Evolutionary conservation across 1,140 invertebrate genomes (phyloP), one percentile per base, ranked within the genome.

Genomic region (Achroia grisella): DNA sequence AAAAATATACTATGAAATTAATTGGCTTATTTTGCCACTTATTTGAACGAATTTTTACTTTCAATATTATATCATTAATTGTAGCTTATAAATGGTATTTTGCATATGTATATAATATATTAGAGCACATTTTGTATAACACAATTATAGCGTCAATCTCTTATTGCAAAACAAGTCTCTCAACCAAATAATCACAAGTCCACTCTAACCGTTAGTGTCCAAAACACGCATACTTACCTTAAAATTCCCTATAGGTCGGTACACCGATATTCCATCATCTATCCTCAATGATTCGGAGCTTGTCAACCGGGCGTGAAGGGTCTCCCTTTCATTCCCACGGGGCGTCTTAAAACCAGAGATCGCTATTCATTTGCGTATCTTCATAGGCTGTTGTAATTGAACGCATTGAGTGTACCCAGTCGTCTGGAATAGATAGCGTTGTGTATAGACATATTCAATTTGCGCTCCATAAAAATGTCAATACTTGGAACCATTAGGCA

Each of bases 261-360:
- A 62, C 62, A 59, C 31, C 51, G 53, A 59, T 65, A 69, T 62
- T 65, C 62, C 62, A 69, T 65, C 65, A 69, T 68, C 52, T 57
- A 37, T 35, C 42, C 37, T 51, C 57, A 63, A 63, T 60, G 50
- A 51, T 23, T 23, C 40, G 31, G 44, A 29, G 35, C 52, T 56
- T 55, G 53, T 67, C 54, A 52, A 49, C 47, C 48, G 48, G 49
- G 50, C 51, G 48, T 40, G 54, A 56, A 53, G 57, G 49, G 51
- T 40, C n/a, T n/a, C 57, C 52, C 53, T 51, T 67, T 59, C 56
- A 49, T 56, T 42, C 48, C 56, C 61, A 48, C 43, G 55, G 61
- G 48, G 46, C 55, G 45, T 57, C 64, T 69, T 62, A 59, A 59
- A 69, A 65, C 65, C 65, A 62, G 60, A 46, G 48, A 48, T 42